Evolutionary conservation across 1,140 invertebrate genomes (phyloP), one percentile per base, ranked within the genome.

Genomic region (Drosophila lini): DNA sequence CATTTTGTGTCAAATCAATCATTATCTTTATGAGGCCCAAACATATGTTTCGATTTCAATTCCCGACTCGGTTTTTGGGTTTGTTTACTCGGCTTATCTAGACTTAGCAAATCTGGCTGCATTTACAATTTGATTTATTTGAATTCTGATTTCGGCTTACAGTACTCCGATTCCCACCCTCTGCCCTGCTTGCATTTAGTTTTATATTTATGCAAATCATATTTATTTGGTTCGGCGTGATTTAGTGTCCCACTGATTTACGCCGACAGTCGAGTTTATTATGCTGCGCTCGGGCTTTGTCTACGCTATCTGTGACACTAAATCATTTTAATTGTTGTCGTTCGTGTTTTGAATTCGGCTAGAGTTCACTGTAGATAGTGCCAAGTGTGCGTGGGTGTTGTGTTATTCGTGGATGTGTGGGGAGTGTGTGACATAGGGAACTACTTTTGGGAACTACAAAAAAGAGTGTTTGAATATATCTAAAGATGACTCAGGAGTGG

Each of bases 241-340:
- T 88, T 88, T 89, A 88, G 77, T 78, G 80, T 70, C 47, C 42
- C 53, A 47, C 84, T 88, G 83, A 88, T 88, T 88, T 89, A 88
- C 84, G 76, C 47, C 83, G 83, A 82, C 79, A 88, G 79, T 63
- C 31, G 76, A 88, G 67, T 83, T 86, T 88, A 86, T 86, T 86
- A 88, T 88, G 83, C 64, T 67, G 58, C 67, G 47, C 59, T 64
- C 25, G 32, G n/a, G n/a, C 48, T 22, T 42, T 74, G 40, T 38
- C 28, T 45, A 2, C 32, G 42, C 42, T 85, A 83, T 88, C 83
- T 74, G 32, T 83, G 60, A 74, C 80, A 89, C 80, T 89, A 88
- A 88, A 88, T 88, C 84, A 88, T 88, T 88, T 88, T 88, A 88
- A 88, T 88, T 88, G 83, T 88, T 88, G 83, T 83, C 80, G 80